Percentiles rank a stretch among this genome's conserved stretches.
phyloP scores from a whole-genome alignment of 2,113 vertebrate species.

The Gadus chalcogrammus region DNA sequence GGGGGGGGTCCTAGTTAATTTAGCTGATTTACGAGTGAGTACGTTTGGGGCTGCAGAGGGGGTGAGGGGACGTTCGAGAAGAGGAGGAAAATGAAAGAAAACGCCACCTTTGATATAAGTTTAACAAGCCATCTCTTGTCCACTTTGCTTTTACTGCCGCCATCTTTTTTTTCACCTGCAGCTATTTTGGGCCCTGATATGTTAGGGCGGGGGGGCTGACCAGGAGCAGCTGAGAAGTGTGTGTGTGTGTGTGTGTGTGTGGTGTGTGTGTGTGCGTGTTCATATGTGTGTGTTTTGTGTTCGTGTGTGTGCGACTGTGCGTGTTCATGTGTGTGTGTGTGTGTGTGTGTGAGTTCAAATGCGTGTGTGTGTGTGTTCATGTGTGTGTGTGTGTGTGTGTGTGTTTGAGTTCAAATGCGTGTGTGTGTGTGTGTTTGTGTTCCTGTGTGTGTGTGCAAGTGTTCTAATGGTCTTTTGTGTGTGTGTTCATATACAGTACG shows the following conservation, averaged over 20 bases:
- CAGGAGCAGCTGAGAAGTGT: conserved; percentile 54
- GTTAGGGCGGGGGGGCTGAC: conserved; percentile 48
- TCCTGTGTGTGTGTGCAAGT: conserved; percentile 16
- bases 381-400: background rate
- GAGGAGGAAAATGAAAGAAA: conserved; percentile 31
- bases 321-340: too few species aligned
- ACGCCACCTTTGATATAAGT: conserved; percentile 43
- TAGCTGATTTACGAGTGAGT: conserved; percentile 30
- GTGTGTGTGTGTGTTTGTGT: background rate
- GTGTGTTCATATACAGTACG: background rate
- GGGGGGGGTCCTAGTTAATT: conserved; percentile 16
- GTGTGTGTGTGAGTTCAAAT: background rate
- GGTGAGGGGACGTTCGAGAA: conserved; percentile 5
- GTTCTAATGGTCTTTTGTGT: too few species aligned
- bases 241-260: conserved; percentile 10
- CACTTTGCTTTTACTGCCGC: conserved; percentile 23
- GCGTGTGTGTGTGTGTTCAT: background rate
- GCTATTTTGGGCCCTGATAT: conserved; percentile 56
- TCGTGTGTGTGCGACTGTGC: background rate
- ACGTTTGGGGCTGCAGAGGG: conserved; percentile 14
- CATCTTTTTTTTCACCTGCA: conserved; percentile 7
- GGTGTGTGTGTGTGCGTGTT: background rate
- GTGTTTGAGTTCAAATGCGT: conserved; percentile 2
- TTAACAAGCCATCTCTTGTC: conserved; percentile 51
- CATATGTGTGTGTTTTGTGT: too few species aligned